Evolutionary conservation across 2,113 vertebrate genomes (phyloP), one percentile per base, ranked within the genome.

Genomic region (Arenaria interpres): DNA sequence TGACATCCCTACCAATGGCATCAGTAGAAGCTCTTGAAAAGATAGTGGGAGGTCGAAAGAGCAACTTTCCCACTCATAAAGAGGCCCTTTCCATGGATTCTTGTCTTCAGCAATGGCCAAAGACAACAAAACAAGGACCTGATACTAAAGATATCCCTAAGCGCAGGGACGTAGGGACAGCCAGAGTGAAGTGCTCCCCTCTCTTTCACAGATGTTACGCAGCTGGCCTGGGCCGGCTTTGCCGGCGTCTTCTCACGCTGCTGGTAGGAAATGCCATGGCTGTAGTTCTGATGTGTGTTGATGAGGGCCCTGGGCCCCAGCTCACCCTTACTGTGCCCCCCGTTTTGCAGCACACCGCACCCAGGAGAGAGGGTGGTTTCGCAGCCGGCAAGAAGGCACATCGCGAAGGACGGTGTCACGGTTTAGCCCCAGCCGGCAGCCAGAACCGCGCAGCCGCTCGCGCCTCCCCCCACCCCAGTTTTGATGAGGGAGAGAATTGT

Each of bases 321-420:
- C n/a, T 77, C 12, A 0, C 5, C 8, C 15, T 10, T 3, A 1
- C 27, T 43, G 22, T 10, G 27, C 22, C 5, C 37, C 33, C 5
- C 1, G 1, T 43, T 62, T 27, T n/a, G 45, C 27, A 59, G 5
- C 16, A 64, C 69, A 32, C 12, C 12, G 16, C n/a, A 41, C 6
- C 2, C 53, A 53, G 63, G 37, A 69, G 25, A 56, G 19, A 59
- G 50, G 39, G 28, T 1, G 2, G 33, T 37, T 8, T 14, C 54
- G n/a, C 32, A 78, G 69, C 10, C 60, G 45, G 60, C 3, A 32
- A 33, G 35, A 64, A 37, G 23, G 19, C 23, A 27, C 4, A 4
- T 16, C 2, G 4, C 46, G 30, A 62, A 37, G 51, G 60, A 25
- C 57, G 35, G 33, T 23, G 57, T 57, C 22, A 9, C 23, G 22